phyloP scores from a whole-genome alignment of 2,888 invertebrate genomes.

The Tinea pellionella region DNA sequence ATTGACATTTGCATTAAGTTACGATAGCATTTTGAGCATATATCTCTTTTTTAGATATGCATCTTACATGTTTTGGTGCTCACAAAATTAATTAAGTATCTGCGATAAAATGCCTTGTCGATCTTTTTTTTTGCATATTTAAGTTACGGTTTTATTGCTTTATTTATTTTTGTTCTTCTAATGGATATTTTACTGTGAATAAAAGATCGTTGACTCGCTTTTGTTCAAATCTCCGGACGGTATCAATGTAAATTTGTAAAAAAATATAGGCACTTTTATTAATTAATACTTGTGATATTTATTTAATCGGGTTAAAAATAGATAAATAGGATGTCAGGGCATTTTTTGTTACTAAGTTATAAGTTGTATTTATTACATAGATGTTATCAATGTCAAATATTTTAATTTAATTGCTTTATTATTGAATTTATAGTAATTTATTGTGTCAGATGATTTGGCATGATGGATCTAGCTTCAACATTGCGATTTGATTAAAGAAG shows the following conservation, averaged over 20 bases:
- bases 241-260: too few species aligned
- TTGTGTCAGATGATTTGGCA: background rate
- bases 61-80: background rate
- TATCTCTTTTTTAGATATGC: background rate
- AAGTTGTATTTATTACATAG: background rate
- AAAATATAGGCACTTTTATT: too few species aligned
- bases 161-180: too few species aligned
- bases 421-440: background rate
- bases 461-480: background rate
- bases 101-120: too few species aligned
- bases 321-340: background rate
- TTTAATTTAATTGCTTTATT: slow-evolving; percentile 6
- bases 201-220: too few species aligned
- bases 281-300: too few species aligned
- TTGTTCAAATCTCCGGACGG: too few species aligned
- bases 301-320: too few species aligned
- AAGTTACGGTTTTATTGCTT: too few species aligned
- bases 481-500: background rate
- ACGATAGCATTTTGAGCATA: slow-evolving; percentile 24
- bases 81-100: too few species aligned
- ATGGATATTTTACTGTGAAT: too few species aligned
- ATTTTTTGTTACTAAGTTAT: background rate
- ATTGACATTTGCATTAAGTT: slow-evolving; percentile 38
- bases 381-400: background rate
- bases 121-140: too few species aligned